A percentile compares a stretch with the other conserved stretches of the same genome.
phyloP scores from a whole-genome alignment of 2,797 vertebrate species.

The Botia kubotai region DNA sequence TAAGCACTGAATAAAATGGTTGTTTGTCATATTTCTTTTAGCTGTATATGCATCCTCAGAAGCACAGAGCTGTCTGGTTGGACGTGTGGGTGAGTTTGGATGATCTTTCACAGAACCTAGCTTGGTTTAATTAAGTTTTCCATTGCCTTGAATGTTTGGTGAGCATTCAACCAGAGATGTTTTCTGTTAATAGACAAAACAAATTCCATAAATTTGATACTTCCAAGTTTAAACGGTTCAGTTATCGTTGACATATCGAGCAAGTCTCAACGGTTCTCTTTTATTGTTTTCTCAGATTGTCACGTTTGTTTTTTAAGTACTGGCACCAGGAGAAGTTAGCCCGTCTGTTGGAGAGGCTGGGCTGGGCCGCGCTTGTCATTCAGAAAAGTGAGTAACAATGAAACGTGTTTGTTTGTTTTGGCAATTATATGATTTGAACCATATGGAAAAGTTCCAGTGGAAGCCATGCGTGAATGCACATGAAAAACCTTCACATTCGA shows the following conservation, averaged over 20 bases:
- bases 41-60: constrained; percentile 75
- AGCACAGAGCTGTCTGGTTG: constrained; percentile 72
- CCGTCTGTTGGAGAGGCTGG: constrained; percentile 68
- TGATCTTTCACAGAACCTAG: not conserved
- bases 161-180: too few species aligned
- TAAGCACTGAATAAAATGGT: not conserved
- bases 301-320: constrained; percentile 81
- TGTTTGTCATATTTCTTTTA: constrained; percentile 54
- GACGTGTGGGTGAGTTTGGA: constrained; percentile 76
- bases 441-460: too few species aligned
- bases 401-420: constrained; percentile 6
- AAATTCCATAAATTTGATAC: not conserved
- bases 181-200: too few species aligned
- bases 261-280: constrained; percentile 8
- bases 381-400: constrained; percentile 72
- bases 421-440: not conserved
- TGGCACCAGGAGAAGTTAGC: constrained; percentile 80
- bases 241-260: not conserved
- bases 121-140: too few species aligned
- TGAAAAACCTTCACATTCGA: not conserved
- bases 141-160: not conserved
- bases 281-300: constrained; percentile 65
- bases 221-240: not conserved
- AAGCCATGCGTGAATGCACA: not conserved
- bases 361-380: constrained; percentile 70